Percentiles rank a stretch among this genome's conserved stretches.
phyloP scores from a whole-genome alignment of 2,797 vertebrate genomes.

The Micropoecilia bifurca region DNA sequence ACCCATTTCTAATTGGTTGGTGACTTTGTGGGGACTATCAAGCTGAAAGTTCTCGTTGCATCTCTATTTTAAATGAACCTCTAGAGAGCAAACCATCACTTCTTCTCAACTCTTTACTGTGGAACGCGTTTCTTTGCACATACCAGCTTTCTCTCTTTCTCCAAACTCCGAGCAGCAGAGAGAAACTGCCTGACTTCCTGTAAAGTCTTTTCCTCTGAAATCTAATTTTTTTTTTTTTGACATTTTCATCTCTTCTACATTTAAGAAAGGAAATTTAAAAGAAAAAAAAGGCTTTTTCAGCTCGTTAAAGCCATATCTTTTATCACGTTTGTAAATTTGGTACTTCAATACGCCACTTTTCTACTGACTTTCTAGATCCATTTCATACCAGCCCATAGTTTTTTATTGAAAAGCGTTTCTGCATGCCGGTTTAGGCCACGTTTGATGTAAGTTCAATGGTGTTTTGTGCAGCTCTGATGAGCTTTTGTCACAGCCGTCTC shows the following conservation, averaged over 20 bases:
- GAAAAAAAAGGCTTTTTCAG: constrained; percentile 20
- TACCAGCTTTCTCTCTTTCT: constrained; percentile 32
- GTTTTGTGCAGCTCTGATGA: constrained; percentile 12
- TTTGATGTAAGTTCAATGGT: constrained; percentile 26
- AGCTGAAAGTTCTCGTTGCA: neutral
- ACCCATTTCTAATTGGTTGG: neutral
- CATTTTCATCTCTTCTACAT: constrained; percentile 19
- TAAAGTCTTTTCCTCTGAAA: constrained; percentile 34
- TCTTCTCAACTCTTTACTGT: constrained; percentile 14
- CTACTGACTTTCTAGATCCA: constrained; percentile 53
- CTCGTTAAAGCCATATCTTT: constrained; percentile 44
- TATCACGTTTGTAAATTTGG: constrained; percentile 30
- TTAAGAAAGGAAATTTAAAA: neutral
- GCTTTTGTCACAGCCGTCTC: neutral
- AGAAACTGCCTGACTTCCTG: constrained; percentile 44
- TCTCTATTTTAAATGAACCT: constrained; percentile 2
- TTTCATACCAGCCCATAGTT: constrained; percentile 39
- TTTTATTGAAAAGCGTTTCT: constrained; percentile 31
- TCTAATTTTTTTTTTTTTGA: neutral
- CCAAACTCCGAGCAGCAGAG: constrained; percentile 33
- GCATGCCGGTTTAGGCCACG: constrained; percentile 44
- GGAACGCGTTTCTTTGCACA: constrained; percentile 44
- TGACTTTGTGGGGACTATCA: neutral
- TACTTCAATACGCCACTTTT: constrained; percentile 51
- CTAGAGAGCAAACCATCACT: neutral